Evolutionary conservation across 92 coral and sea anemone genomes (phyloP), one percentile per base, ranked within the genome.

Genomic region (Epizoanthus rinbou): DNA sequence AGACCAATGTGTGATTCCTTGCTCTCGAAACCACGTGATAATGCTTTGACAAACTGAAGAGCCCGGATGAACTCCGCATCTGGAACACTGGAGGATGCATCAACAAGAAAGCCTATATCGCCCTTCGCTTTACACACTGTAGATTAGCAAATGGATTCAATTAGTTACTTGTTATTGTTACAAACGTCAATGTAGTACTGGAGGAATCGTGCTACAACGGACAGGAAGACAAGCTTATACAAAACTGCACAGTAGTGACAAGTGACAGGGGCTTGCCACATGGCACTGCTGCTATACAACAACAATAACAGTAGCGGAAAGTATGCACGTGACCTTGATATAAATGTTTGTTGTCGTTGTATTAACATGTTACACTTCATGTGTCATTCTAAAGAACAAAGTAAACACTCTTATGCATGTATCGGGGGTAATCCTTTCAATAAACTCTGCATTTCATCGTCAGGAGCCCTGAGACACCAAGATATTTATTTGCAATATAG

Each of bases 61-160:
- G 91, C 93, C 14, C 91, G 94, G 45, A 89, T 85, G 68, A 93
- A 95, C 81, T 95, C 94, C 0, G 88, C 84, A 60, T 85, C 90
- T 3, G 97, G 95, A 33, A 94, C 94, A 47, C 86, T 92, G 3
- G 94, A 79, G 10, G 98, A 93, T 59, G 97, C 93, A 64, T 95
- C 98, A 33, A 95, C 94, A 18, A 95, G 86, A 83, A 95, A 95
- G 18, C 88, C 97, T 13, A 95, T 41, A 80, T 95, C 98, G 37
- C 98, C 98, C 50, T 89, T 93, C 18, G 92, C 98, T 71, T 76
- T 78, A 25, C 93, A 93, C 74, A 89, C 98, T 93, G 86, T 37
- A 15, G 58, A 43, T 13, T 3, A 1, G 16, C 50, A 21, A 58
- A 50, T 6, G 13, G 6, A 47, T 4, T 73, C 16, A 50, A 18